phyloP scores from a whole-genome alignment of 2,113 vertebrate genomes.

The Ceyx cyanopectus region DNA sequence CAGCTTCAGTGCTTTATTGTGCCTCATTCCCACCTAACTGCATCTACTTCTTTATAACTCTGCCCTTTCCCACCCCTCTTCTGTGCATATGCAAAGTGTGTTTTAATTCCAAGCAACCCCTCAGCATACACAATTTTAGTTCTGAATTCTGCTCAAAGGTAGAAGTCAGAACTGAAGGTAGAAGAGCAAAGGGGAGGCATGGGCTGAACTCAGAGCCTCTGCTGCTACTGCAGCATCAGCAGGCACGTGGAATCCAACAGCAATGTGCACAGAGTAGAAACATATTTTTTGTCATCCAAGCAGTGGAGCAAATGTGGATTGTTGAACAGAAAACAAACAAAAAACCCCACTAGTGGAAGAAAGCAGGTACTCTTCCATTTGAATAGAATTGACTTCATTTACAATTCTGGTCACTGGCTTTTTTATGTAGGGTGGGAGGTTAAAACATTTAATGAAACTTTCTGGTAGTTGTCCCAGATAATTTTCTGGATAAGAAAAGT shows the following conservation, averaged over 20 bases:
- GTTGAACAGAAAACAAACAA: background rate
- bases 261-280: background rate
- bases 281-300: background rate
- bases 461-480: background rate
- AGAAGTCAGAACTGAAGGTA: background rate
- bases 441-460: background rate
- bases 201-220: background rate
- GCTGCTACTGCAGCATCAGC: background rate
- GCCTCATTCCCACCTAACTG: background rate
- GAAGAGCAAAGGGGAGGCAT: background rate
- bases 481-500: background rate
- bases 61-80: background rate
- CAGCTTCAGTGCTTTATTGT: background rate
- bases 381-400: background rate
- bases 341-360: background rate
- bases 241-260: background rate
- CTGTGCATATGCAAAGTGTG: background rate
- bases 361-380: background rate
- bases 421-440: background rate
- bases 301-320: background rate
- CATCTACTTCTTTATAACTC: background rate
- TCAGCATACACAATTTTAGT: background rate
- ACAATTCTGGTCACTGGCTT: background rate
- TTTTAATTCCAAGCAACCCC: background rate
- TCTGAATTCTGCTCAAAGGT: background rate